A percentile compares a stretch with the other conserved stretches of the same genome.
Conservation (phyloP, 2,797 vertebrate genomes). For the Paedocypris micromegethes region DNA sequence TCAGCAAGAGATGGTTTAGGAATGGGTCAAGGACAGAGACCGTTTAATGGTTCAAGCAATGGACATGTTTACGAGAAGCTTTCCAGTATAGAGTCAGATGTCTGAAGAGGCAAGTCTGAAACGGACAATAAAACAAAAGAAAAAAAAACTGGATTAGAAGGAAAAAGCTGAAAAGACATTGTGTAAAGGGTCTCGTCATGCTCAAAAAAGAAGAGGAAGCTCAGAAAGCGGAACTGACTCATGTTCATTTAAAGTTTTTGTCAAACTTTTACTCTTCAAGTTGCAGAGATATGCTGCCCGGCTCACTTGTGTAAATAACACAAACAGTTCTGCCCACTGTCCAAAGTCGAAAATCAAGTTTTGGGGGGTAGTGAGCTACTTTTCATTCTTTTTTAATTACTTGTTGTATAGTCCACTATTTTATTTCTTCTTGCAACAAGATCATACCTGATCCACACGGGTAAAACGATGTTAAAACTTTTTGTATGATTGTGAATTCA, state of each 20-base stretch:
- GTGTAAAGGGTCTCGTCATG: constrained; percentile 38
- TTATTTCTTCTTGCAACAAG: constrained; percentile 63
- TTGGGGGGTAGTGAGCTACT: constrained; percentile 55
- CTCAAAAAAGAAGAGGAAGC: constrained; percentile 46
- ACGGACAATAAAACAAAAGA: constrained; percentile 31
- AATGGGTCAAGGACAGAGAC: constrained; percentile 71
- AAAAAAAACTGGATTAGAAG: constrained; percentile 29
- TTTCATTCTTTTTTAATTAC: constrained; percentile 60
- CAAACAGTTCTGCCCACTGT: constrained; percentile 42
- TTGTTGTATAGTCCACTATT: constrained; percentile 53
- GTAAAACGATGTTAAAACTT: constrained; percentile 45
- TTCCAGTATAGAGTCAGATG: constrained; percentile 99
- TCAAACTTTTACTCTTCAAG: constrained; percentile 6
- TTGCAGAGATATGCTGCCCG: constrained; percentile 27
- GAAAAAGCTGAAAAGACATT: constrained; percentile 51
- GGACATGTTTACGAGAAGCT: constrained; percentile 99
- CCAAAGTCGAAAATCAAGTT: constrained; percentile 40
- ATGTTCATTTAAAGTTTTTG: not conserved
- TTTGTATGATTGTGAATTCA: constrained; percentile 68
- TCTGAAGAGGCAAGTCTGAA: constrained; percentile 64
- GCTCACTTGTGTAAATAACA: constrained; percentile 44
- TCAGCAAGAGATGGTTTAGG: constrained; percentile 70
- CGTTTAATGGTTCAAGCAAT: constrained; percentile 87
- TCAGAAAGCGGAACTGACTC: constrained; percentile 49
- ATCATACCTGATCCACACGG: constrained; percentile 59